Conservation (phyloP, 1,140 invertebrate species). For the Drosophila auraria region DNA sequence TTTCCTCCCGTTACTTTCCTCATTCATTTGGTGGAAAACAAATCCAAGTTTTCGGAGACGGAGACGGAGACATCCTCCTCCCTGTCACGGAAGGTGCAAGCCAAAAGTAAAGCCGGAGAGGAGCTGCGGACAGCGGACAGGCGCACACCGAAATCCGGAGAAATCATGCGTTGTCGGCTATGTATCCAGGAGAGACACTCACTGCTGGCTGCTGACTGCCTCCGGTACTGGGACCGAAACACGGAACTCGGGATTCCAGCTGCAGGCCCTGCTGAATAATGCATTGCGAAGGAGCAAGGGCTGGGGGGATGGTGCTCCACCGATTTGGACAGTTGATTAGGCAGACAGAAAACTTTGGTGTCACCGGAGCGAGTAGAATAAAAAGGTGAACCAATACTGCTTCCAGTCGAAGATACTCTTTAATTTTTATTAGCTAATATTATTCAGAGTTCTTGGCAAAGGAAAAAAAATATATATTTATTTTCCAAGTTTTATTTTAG, state of each 20-base stretch:
- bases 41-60: constrained; percentile 54
- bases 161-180: constrained; percentile 17
- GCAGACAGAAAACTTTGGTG: constrained; percentile 37
- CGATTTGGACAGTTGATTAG: constrained; percentile 73
- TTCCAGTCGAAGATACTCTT: background rate
- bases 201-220: background rate
- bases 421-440: background rate
- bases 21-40: constrained; percentile 49
- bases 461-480: too few species aligned
- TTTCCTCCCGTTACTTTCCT: constrained; percentile 20
- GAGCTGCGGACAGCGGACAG: constrained; percentile 14
- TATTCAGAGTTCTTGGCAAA: background rate
- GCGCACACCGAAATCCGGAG: background rate
- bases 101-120: constrained; percentile 35
- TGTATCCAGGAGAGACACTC: background rate
- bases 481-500: too few species aligned
- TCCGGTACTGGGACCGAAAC: background rate
- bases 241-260: background rate
- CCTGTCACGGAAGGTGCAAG: constrained; percentile 72
- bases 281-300: constrained; percentile 13
- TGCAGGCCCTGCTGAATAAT: constrained; percentile 56
- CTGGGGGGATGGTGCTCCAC: constrained; percentile 1
- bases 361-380: constrained; percentile 4
- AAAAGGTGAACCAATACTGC: background rate
- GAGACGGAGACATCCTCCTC: background rate